Evolutionary conservation across 2,113 vertebrate genomes (phyloP).

Genomic region (Podocnemis expansa): DNA sequence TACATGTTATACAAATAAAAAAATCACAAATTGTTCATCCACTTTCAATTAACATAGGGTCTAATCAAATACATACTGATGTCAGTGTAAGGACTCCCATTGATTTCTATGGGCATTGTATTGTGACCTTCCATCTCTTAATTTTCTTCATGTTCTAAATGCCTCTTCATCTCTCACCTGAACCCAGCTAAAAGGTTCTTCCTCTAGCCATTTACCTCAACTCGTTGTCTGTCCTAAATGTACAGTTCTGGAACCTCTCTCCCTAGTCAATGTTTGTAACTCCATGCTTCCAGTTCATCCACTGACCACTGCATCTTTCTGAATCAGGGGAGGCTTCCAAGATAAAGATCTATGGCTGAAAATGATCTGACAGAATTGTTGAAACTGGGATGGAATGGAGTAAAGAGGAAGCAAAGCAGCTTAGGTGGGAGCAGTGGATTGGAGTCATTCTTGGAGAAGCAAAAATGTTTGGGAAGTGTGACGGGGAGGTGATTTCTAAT

Average conservation of each 20-base stretch:
- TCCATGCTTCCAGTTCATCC: neutral
- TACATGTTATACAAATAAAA: neutral
- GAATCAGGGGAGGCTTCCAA: neutral
- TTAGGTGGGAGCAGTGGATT: neutral
- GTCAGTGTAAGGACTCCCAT: neutral
- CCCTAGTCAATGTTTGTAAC: neutral
- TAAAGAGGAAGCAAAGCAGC: neutral
- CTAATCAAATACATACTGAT: neutral
- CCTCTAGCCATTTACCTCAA: fast-evolving
- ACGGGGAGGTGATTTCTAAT: neutral
- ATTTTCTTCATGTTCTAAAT: fast-evolving
- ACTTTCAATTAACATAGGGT: neutral
- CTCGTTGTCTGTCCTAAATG: neutral
- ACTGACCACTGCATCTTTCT: neutral
- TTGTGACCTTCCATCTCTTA: neutral
- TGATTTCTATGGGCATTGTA: neutral
- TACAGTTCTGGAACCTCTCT: neutral
- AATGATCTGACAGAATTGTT: neutral
- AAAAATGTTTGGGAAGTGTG: neutral
- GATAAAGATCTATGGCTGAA: neutral
- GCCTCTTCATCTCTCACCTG: neutral
- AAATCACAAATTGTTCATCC: neutral
- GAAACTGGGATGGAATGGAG: neutral
- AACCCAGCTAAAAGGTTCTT: neutral
- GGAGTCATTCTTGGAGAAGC: neutral